phyloP scores from a whole-genome alignment of 30 jellyfish, hydroid and myxozoan genomes.

The Chrysaora quinquecirrha region DNA sequence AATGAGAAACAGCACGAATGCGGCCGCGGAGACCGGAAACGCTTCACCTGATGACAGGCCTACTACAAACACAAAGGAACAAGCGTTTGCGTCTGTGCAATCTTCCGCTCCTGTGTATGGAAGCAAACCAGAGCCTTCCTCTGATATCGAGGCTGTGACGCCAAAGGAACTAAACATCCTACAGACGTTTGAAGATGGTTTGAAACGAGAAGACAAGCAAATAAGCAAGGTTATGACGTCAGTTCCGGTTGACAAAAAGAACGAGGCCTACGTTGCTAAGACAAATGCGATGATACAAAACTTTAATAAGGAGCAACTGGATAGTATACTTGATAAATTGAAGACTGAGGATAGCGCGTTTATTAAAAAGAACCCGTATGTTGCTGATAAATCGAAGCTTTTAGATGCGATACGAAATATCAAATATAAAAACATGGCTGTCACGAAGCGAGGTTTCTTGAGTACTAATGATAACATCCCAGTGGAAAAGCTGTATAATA shows the following conservation, averaged over 20 bases:
- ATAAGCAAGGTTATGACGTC: conserved; percentile 50
- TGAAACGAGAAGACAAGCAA: conserved; percentile 52
- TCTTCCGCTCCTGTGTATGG: conserved; percentile 12
- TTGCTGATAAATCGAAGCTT: conserved; percentile 52
- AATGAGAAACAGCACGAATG: not conserved
- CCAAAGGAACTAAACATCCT: conserved; percentile 38
- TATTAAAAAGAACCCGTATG: conserved; percentile 75
- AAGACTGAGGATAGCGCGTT: conserved; percentile 54
- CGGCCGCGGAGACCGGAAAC: not conserved
- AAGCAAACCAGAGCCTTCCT: conserved; percentile 26
- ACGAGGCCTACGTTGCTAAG: conserved; percentile 13
- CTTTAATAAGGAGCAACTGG: conserved; percentile 36
- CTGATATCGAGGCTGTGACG: conserved; percentile 68
- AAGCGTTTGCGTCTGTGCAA: not conserved
- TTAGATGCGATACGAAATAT: conserved; percentile 24
- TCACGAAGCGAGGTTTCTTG: conserved; percentile 38
- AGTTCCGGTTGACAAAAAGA: conserved; percentile 27
- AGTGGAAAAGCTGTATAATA: conserved; percentile 55
- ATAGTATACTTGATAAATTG: conserved; percentile 31
- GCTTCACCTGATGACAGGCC: not conserved
- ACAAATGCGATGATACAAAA: conserved; percentile 56
- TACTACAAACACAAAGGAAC: too few relatives aligned
- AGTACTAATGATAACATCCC: conserved; percentile 47
- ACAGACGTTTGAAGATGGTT: conserved; percentile 36
- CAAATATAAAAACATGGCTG: conserved; percentile 8